Percentiles rank a stretch among this genome's conserved stretches.
Evolutionary conservation across 2,797 vertebrate genomes (phyloP).

Genomic region (Periophthalmus magnuspinnatus): DNA sequence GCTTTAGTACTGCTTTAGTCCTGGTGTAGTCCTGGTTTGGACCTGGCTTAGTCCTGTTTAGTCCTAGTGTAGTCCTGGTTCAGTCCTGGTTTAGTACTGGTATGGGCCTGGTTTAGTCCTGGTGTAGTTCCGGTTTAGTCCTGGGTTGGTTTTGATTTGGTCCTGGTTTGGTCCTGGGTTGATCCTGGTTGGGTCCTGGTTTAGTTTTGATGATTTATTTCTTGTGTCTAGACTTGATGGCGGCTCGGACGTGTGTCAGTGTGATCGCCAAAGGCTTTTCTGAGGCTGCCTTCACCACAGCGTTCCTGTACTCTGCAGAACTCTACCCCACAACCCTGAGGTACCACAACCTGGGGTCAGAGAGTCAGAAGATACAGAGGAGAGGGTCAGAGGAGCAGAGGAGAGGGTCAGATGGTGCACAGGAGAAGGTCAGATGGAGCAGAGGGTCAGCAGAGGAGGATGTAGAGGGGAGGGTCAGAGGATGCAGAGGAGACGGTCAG

Average conservation of each 20-base stretch:
- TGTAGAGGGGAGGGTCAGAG: no score
- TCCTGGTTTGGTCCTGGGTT: no score
- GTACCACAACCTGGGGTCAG: slow-evolving; percentile 17
- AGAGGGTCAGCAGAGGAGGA: no score
- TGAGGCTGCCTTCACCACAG: slow-evolving; percentile 84
- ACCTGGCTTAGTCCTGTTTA: no score
- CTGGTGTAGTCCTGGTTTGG: neutral
- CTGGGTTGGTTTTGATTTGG: slow-evolving; percentile 45
- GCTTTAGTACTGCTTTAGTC: neutral
- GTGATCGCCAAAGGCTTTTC: slow-evolving; percentile 83
- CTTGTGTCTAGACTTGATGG: slow-evolving; percentile 55
- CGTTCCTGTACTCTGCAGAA: slow-evolving; percentile 60
- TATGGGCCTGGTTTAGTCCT: slow-evolving; percentile 54
- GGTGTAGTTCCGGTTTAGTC: neutral
- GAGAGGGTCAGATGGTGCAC: no score
- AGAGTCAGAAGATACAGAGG: no score
- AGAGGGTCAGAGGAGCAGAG: neutral
- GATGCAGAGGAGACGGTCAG: no score
- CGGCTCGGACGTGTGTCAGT: slow-evolving; percentile 69
- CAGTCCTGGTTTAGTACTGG: no score
- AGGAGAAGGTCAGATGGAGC: no score
- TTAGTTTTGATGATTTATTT: neutral
- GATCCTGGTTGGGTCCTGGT: neutral
- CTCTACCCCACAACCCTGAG: slow-evolving; percentile 59
- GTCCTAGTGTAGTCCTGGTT: no score